Base-by-base conservation (phyloP, 2,888 invertebrate species). In the Tinea trinotella region DNA sequence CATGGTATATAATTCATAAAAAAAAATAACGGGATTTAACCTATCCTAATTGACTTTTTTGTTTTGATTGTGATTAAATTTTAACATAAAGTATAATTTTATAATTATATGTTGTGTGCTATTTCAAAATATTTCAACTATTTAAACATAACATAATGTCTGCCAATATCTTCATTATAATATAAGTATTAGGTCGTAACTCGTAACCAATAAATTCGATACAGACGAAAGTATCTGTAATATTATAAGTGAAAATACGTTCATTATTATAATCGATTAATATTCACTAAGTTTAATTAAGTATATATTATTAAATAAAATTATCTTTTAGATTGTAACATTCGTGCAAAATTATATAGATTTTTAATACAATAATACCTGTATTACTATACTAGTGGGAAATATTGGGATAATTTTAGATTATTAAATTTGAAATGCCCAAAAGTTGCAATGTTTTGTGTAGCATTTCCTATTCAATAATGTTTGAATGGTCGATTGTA, bases 261-360 rank as follows among this genome's bases (percentile, higher is more conserved):
- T 30, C 30, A 30, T 30, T 10, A 30, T 7, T 30, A 7, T 30
- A 30, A 30, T 12, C 48, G 64, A 62, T 68, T 77, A 77, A 71
- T 72, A 65, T 72, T 76, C 73, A 72, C 68, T 76, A 76, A 74
- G 70, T 62, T 68, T 70, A 70, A 63, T 66, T 57, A 56, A 50
- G 24, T 50, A 4, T 20, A 6, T 40, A 40, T 7, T n/a, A 35
- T 10, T 35, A n/a, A 40, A 40, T 40, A 4, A 40, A 40, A 1
- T 15, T 3, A 35, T 35, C 9, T n/a, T 24, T 24, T 24, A 24
- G 24, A 24, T 24, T 9, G 9, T 24, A n/a, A 22, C 4, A 30
- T 30, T 30, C 7, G 3, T 7, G 3, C n/a, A 30, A 30, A 30
- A 30, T 30, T 30, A 30, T 30, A 30, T 7, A 30, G 7, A 22